Conservation (phyloP, 2,888 invertebrate species). For the Noctua fimbriata region DNA sequence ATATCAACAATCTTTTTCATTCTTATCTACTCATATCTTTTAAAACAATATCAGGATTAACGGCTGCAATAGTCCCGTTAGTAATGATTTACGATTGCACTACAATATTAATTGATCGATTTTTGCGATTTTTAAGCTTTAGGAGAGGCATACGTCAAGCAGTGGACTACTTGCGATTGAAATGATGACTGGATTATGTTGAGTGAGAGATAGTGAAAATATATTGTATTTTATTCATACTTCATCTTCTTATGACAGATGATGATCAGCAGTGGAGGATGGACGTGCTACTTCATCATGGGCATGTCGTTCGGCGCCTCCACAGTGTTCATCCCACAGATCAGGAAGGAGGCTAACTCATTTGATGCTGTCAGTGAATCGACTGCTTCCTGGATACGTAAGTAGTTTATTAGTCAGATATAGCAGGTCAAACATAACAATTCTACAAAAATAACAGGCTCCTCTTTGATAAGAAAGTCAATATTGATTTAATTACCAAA, state of each 20-base stretch:
- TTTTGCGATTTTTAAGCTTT: not conserved
- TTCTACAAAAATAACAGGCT: not conserved
- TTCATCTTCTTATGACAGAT: slow-evolving; percentile 33
- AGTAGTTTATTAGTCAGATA: slow-evolving; percentile 31
- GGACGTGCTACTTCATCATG: slow-evolving; percentile 61
- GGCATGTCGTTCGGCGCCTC: slow-evolving; percentile 52
- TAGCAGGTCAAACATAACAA: not conserved
- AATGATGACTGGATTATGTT: not conserved
- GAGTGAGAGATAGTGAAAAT: not conserved
- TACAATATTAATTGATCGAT: not conserved
- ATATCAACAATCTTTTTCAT: slow-evolving; percentile 1
- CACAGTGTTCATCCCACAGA: slow-evolving; percentile 54
- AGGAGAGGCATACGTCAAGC: not conserved
- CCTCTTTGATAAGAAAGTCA: not conserved
- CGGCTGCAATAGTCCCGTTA: slow-evolving; percentile 1
- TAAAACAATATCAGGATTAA: slow-evolving; percentile 2
- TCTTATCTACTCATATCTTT: slow-evolving; percentile 11
- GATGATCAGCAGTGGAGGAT: slow-evolving; percentile 56
- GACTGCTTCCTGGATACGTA: slow-evolving; percentile 73
- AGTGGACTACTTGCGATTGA: not conserved
- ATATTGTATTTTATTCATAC: not conserved
- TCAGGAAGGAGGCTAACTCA: slow-evolving; percentile 54
- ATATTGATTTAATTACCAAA: not conserved
- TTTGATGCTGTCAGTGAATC: slow-evolving; percentile 66
- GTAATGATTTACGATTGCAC: not conserved